These are phyloP conservation scores for Achroia grisella DNA, from an alignment of 1,140 invertebrate species.

Conservation along the genomic window DNA sequence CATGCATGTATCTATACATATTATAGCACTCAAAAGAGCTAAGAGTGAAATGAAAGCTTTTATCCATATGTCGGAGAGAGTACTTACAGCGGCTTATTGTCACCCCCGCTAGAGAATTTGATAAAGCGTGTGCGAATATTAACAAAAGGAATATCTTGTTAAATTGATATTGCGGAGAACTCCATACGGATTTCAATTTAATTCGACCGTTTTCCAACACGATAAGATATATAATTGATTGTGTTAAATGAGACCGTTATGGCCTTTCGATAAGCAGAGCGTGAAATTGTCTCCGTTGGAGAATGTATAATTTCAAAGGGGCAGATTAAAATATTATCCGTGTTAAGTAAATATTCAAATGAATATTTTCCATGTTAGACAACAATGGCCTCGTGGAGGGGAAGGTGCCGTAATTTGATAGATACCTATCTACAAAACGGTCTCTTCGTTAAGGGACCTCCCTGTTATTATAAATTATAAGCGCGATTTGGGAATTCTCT, in stretches of 20 bases:
- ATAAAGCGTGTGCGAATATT: conserved; percentile 74
- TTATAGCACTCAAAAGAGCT: conserved; percentile 66
- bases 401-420: conserved; percentile 64
- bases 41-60: conserved; percentile 72
- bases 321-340: conserved; percentile 76
- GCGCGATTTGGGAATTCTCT: conserved; percentile 57
- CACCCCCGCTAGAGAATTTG: conserved; percentile 72
- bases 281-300: conserved; percentile 72
- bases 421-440: conserved; percentile 71
- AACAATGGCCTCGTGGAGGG: conserved; percentile 56
- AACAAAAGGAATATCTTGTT: conserved; percentile 74
- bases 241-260: conserved; percentile 23
- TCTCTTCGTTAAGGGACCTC: conserved; percentile 58
- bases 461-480: conserved; percentile 70
- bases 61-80: conserved; percentile 72
- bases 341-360: conserved; percentile 76
- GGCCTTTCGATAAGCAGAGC: conserved; percentile 46
- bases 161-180: conserved; percentile 63
- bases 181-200: conserved; percentile 38
- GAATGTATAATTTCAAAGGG: conserved; percentile 73
- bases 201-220: conserved; percentile 10
- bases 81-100: conserved; percentile 73
- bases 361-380: conserved; percentile 75
- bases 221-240: conserved; percentile 31
- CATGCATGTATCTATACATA: conserved; percentile 28